Conservation (phyloP, 1,140 invertebrate genomes). For the Lerema accius region DNA sequence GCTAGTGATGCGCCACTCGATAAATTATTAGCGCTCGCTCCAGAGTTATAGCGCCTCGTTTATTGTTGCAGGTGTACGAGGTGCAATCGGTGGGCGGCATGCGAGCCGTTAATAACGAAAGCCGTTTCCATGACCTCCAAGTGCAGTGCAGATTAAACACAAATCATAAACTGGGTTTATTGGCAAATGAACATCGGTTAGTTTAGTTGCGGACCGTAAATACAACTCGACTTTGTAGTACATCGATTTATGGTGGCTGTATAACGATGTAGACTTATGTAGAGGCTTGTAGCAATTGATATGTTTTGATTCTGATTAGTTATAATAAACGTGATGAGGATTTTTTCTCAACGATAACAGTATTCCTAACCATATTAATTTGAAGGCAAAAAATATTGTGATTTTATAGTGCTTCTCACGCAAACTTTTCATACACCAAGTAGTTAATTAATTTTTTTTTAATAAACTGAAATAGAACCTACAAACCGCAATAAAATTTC, state of each 20-base stretch:
- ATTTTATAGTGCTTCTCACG: too few relatives aligned
- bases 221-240: slow-evolving; percentile 5
- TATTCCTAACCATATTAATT: too few relatives aligned
- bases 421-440: too few relatives aligned
- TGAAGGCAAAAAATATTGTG: too few relatives aligned
- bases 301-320: too few relatives aligned
- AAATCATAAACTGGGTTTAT: slow-evolving; percentile 25
- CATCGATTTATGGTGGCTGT: slow-evolving; percentile 1
- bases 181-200: slow-evolving; percentile 2
- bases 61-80: slow-evolving; percentile 47
- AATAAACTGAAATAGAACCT: slow-evolving; percentile 7
- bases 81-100: slow-evolving; percentile 41
- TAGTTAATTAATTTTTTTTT: too few relatives aligned
- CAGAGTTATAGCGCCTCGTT: slow-evolving; percentile 54
- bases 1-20: slow-evolving; percentile 73
- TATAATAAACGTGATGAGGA: too few relatives aligned
- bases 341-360: too few relatives aligned
- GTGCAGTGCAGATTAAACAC: slow-evolving; percentile 20
- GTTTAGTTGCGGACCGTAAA: slow-evolving; percentile 6
- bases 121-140: slow-evolving; percentile 26
- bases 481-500: slow-evolving; percentile 12
- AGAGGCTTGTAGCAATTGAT: too few relatives aligned
- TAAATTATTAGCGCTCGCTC: slow-evolving; percentile 63
- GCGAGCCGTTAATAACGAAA: slow-evolving; percentile 28
- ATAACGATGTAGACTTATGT: too few relatives aligned